Evolutionary conservation across 2,113 vertebrate species (phyloP).

Genomic region (Ciconia stormi): DNA sequence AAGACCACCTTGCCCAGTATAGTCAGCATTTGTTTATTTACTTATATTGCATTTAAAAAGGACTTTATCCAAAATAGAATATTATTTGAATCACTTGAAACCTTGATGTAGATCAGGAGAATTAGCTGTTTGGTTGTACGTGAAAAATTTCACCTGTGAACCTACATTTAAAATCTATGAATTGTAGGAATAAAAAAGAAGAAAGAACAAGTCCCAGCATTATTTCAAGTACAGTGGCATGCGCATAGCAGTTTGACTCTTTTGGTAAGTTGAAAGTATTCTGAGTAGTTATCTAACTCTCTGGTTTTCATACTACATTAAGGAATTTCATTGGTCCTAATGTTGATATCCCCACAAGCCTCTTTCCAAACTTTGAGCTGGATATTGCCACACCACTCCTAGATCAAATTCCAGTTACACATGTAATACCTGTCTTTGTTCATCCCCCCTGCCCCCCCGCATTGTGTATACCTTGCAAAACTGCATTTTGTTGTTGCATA

Average conservation of each 20-base stretch:
- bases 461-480: accelerated
- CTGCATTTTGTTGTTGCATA: not conserved
- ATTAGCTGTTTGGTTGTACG: not conserved
- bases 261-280: not conserved
- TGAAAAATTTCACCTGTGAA: not conserved
- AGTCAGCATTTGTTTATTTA: not conserved
- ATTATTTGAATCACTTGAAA: not conserved
- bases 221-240: not conserved
- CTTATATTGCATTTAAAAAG: not conserved
- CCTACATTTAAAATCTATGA: not conserved
- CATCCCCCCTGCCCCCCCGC: accelerated
- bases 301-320: not conserved
- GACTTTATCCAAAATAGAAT: not conserved
- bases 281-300: not conserved
- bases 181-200: not conserved
- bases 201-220: not conserved
- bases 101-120: not conserved
- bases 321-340: not conserved
- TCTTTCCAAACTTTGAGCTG: not conserved
- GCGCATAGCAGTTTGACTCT: not conserved
- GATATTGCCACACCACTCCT: not conserved
- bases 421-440: not conserved
- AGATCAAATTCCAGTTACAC: not conserved
- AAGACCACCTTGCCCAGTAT: not conserved
- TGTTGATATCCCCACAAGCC: not conserved